Conservation (phyloP, 2,888 invertebrate genomes). For the Cantharis flavilabris region DNA sequence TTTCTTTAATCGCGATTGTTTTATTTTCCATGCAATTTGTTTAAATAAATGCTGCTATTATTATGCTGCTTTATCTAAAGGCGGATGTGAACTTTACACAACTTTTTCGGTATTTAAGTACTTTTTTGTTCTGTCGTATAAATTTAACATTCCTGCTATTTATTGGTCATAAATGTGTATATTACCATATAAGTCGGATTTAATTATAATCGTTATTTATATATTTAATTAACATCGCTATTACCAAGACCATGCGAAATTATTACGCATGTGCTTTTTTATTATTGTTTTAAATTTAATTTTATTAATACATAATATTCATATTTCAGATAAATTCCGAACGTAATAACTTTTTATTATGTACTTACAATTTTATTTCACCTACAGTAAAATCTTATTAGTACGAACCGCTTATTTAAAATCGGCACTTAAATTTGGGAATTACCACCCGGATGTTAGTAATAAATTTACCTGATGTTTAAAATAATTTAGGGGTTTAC, state of each 20-base stretch:
- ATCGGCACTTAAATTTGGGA: not conserved
- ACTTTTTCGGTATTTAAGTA: not conserved
- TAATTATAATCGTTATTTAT: constrained; percentile 4
- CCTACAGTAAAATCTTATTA: not conserved
- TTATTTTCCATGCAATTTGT: not conserved
- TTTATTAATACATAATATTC: not conserved
- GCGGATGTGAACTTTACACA: not conserved
- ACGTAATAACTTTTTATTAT: not conserved
- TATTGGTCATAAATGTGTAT: not conserved
- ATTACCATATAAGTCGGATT: constrained; percentile 3
- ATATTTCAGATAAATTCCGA: not conserved
- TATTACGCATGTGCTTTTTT: not conserved
- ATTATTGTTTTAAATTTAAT: not conserved
- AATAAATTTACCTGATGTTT: not conserved
- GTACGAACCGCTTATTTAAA: not conserved
- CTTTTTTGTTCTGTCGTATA: not conserved
- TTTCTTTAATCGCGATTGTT: not conserved
- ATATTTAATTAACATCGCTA: constrained; percentile 1
- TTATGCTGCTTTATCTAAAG: not conserved
- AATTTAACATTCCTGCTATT: not conserved
- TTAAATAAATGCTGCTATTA: not conserved
- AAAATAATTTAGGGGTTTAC: not conserved
- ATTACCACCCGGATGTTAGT: not conserved
- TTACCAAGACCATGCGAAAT: not conserved
- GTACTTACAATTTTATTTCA: not conserved